Evolutionary conservation across 2,888 invertebrate species (phyloP).

Genomic region (Helleia helle): DNA sequence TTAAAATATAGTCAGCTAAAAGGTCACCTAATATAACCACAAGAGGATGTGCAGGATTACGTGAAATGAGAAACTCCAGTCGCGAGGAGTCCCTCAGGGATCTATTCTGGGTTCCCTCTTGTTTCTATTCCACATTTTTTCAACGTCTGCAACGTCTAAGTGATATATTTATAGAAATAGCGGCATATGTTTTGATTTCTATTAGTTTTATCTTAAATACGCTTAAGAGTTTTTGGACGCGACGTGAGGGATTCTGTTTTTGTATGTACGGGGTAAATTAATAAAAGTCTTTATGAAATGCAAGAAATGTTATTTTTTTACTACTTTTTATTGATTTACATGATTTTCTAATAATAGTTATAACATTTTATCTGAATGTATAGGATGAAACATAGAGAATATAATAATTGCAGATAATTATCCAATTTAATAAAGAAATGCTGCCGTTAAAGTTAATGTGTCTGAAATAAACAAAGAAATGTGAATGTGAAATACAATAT

Average conservation of each 20-base stretch:
- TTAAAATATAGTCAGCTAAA: conserved; percentile 9
- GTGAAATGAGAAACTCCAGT: conserved; percentile 46
- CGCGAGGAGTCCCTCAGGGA: conserved; percentile 64
- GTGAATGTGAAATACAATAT: no score
- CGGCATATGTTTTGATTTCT: conserved; percentile 45
- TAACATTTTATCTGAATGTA: no score
- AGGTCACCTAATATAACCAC: conserved; percentile 13
- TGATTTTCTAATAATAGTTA: no score
- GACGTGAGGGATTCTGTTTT: conserved; percentile 7
- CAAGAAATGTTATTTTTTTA: no score
- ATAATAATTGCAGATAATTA: no score
- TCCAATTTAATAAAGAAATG: no score
- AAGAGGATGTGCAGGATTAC: conserved; percentile 30
- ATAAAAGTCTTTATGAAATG: no score
- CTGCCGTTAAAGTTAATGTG: no score
- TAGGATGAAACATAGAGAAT: no score
- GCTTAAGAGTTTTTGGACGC: conserved; percentile 6
- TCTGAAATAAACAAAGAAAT: no score
- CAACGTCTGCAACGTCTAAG: conserved; percentile 25
- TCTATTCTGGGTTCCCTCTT: conserved; percentile 63
- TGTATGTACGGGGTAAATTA: no score
- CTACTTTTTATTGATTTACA: no score
- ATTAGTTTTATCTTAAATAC: conserved; percentile 34
- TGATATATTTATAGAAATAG: conserved; percentile 66
- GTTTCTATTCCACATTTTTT: conserved; percentile 22